Base-by-base conservation (phyloP, 2,888 invertebrate species). In the Eudasyphora cyanicolor region DNA sequence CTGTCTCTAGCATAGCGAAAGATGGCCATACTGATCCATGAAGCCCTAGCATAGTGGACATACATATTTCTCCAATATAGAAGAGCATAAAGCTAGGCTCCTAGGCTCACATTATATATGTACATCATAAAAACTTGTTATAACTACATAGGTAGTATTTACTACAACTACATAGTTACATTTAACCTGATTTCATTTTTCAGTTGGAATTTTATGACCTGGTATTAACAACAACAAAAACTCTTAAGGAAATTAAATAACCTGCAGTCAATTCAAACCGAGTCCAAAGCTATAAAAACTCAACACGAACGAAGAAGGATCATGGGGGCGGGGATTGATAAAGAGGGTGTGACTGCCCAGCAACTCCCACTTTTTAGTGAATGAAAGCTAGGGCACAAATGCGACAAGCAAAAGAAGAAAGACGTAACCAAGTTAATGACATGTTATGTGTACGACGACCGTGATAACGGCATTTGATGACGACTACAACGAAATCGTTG, bases 391-490 rank as follows among this genome's bases (percentile, higher is more conserved):
- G 27, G 24, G 12, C 57, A 14, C 27, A 57, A 5, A 5, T 24
- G 4, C 27, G 24, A 14, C n/a, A 8, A 8, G n/a, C n/a, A n/a
- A n/a, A 8, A 8, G 38, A 38, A 38, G 38, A 38, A n/a, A 3
- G 38, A 38, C 38, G 2, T 45, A 45, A 67, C 27, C 38, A 64
- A 21, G 64, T 27, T 64, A 51, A 51, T n/a, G n/a, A 17, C 24
- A 27, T 51, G 51, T 32, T 57, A 35, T 54, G 38, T 29, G 51
- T 71, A 54, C 54, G 71, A 12, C 27, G 42, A 73, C 73, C 42
- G 60, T 71, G 71, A 12, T 42, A 57, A 73, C 73, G 57, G 60
- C 60, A 60, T 57, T 38, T 73, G 42, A 76, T 19, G 67, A 27
- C 29, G 64, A 27, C 45, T 35, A n/a, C 45, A 38, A n/a, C 71